phyloP scores from a whole-genome alignment of 2,113 vertebrate genomes.

The Podarcis muralis region DNA sequence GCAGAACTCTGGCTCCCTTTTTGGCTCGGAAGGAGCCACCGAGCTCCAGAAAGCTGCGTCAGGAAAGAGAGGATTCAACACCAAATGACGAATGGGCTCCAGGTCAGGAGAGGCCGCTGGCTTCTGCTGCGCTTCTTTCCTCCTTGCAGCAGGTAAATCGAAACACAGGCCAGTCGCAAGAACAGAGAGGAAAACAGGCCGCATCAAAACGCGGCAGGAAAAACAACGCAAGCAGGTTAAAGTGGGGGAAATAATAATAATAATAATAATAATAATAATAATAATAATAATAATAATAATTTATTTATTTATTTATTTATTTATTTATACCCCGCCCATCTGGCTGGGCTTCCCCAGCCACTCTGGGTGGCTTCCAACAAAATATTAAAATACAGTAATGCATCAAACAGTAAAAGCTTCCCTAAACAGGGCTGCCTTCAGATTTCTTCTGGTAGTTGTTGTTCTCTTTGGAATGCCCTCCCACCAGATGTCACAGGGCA shows the following conservation, averaged over 20 bases:
- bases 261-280: too few relatives aligned
- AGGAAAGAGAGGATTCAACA: not conserved
- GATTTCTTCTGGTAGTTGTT: too few relatives aligned
- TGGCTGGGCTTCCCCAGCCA: too few relatives aligned
- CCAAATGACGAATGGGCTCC: not conserved
- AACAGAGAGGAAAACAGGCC: not conserved
- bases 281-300: too few relatives aligned
- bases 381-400: too few relatives aligned
- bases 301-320: too few relatives aligned
- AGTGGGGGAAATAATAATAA: not conserved
- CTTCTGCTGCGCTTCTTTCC: not conserved
- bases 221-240: not conserved
- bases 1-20: not conserved
- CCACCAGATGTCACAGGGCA: too few relatives aligned
- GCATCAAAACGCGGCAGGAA: not conserved
- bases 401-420: too few relatives aligned
- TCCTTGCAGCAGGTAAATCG: not conserved
- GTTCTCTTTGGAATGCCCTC: too few relatives aligned
- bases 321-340: fast-evolving
- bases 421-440: too few relatives aligned
- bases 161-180: not conserved
- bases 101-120: not conserved
- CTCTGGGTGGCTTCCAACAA: too few relatives aligned
- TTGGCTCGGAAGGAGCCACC: not conserved
- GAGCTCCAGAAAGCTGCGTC: not conserved